Evolutionary conservation across 1,140 invertebrate genomes (phyloP), one percentile per base, ranked within the genome.

Genomic region (Pristionchus pacificus): DNA sequence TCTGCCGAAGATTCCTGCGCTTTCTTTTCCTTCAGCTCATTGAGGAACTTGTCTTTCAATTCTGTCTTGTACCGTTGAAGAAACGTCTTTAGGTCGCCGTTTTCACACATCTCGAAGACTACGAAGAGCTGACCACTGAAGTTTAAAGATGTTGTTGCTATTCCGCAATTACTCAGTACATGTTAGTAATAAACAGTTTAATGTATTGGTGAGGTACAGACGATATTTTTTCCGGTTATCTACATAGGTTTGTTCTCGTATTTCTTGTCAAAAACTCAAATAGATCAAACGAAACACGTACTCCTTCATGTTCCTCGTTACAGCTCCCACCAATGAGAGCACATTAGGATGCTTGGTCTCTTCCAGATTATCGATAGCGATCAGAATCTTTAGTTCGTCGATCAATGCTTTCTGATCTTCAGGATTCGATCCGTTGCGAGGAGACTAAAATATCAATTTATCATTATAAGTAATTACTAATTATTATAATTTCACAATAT

Each of bases 311-410:
- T 73, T 68, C 32, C 32, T 49, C 1, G 71, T 73, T 0, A 73
- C 62, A 33, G 66, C 71, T 3, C 71, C 71, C 27, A 73, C 31
- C 0, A 73, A 57, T 27, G 71, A 28, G n/a, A 73, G 60, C 2
- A 73, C 71, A 31, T 73, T 73, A 0, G 71, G 71, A 64, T 73
- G 65, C 6, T 19, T 19, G 6, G 6, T 19, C 19, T 19, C 38
- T 49, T 49, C 38, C 38, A 49, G 19, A 19, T 62, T 61, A 2
- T n/a, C 15, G 60, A 73, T 73, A 19, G 71, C 71, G 59, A 65
- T 68, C 65, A 73, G 67, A 1, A 73, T 60, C 59, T 68, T 73
- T 19, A 73, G 33, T 29, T 73, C 71, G 28, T 73, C 71, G 0
- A 49, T 60, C 49, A 73, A 29, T 60, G 68, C 68, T 33, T 58